Percentiles rank a stretch among this genome's conserved stretches.
These are phyloP conservation scores for Chaetodon trifascialis DNA, from an alignment of 2,113 vertebrate species.

Conservation along the genomic window DNA sequence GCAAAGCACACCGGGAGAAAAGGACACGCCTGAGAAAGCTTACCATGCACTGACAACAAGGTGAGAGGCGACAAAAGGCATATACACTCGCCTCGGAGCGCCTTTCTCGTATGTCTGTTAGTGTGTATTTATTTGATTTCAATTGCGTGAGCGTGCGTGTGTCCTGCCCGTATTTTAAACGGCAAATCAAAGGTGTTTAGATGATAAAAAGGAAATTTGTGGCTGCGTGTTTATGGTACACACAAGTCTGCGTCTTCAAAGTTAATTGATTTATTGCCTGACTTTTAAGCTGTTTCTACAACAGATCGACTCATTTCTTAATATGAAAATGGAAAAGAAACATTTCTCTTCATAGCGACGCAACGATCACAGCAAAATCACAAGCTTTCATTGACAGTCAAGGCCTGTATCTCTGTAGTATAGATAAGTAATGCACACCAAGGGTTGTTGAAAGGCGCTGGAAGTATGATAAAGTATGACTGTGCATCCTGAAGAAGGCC, in stretches of 20 bases:
- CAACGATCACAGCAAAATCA: neutral
- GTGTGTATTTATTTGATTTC: neutral
- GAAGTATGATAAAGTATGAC: too few relatives aligned
- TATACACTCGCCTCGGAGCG: conserved; percentile 24
- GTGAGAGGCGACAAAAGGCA: conserved; percentile 40
- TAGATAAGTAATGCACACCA: too few relatives aligned
- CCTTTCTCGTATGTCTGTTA: conserved; percentile 10
- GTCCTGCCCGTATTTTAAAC: conserved; percentile 18
- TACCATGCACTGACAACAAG: conserved; percentile 78
- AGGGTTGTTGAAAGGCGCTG: too few relatives aligned
- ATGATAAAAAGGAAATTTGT: conserved; percentile 41
- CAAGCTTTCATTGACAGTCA: neutral
- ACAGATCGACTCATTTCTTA: neutral
- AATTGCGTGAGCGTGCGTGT: neutral
- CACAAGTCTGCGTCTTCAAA: conserved; percentile 39
- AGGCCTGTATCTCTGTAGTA: neutral
- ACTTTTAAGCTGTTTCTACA: neutral
- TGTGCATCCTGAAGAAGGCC: too few relatives aligned
- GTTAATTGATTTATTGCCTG: conserved; percentile 26
- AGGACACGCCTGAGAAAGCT: conserved; percentile 60
- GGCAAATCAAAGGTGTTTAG: conserved; percentile 39
- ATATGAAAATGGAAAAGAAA: neutral
- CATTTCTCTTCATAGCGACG: neutral
- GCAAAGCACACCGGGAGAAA: conserved; percentile 42
- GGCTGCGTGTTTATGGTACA: conserved; percentile 24